phyloP scores from a whole-genome alignment of 2,113 vertebrate genomes.

The Nycticryphes semicollaris region DNA sequence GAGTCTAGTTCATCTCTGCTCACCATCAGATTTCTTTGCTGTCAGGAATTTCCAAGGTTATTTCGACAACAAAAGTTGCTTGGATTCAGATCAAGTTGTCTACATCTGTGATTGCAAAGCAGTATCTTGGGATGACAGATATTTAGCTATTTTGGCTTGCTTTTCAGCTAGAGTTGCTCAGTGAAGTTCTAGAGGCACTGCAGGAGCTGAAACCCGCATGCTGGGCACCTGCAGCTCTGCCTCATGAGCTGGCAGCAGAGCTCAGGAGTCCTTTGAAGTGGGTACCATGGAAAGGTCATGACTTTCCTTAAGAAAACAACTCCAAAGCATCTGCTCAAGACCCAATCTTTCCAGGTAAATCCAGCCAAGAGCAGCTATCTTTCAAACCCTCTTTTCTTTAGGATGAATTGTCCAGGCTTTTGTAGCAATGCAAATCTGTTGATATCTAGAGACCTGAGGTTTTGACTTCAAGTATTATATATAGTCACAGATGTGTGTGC shows the following conservation, averaged over 20 bases:
- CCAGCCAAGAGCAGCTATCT: neutral
- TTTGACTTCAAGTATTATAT: neutral
- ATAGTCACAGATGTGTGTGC: rapidly evolving
- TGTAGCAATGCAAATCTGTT: neutral
- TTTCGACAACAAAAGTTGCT: constrained; percentile 19
- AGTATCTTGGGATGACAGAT: neutral
- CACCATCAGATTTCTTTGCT: neutral
- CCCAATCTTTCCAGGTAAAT: neutral
- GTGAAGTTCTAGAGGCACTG: constrained; percentile 2
- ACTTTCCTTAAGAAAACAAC: neutral
- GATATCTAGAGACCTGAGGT: neutral
- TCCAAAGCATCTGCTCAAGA: neutral
- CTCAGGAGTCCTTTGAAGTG: neutral
- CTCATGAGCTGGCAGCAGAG: neutral
- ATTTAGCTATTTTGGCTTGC: neutral
- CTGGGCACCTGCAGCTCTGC: neutral
- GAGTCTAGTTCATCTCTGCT: neutral
- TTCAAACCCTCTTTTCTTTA: neutral
- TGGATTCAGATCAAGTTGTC: constrained; percentile 18
- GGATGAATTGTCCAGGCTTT: neutral
- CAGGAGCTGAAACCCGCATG: neutral
- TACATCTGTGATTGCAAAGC: neutral
- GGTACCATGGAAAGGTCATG: neutral
- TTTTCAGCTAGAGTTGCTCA: neutral
- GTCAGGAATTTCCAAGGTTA: constrained; percentile 37